A percentile compares a stretch with the other conserved stretches of the same genome.
These are phyloP conservation scores for Palloptera scutellata DNA, from an alignment of 2,888 invertebrate species.

Conservation along the genomic window DNA sequence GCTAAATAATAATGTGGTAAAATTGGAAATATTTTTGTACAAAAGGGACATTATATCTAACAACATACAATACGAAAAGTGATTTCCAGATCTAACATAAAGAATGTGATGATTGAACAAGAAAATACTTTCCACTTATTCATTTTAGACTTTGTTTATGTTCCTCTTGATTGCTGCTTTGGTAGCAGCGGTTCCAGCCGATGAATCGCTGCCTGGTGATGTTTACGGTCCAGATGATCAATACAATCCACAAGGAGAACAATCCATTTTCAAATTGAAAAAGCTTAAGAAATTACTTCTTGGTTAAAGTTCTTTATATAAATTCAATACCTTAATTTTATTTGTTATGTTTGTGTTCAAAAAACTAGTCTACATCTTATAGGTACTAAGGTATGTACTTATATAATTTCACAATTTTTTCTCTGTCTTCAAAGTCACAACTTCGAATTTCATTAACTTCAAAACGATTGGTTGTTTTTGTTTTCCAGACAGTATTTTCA, in stretches of 20 bases:
- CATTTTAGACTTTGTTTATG: slow-evolving; percentile 52
- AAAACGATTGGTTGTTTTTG: background rate
- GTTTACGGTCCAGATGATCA: slow-evolving; percentile 52
- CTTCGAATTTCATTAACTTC: background rate
- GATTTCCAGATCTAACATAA: no score
- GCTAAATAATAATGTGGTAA: slow-evolving; percentile 4
- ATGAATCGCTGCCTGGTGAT: slow-evolving; percentile 55
- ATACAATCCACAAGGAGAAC: slow-evolving; percentile 56
- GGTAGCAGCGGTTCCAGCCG: slow-evolving; percentile 56
- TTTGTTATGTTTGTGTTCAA: slow-evolving; percentile 2
- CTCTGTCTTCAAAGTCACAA: background rate
- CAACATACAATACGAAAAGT: no score
- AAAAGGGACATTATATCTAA: slow-evolving; percentile 2
- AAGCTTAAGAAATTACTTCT: slow-evolving; percentile 61
- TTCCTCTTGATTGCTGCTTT: slow-evolving; percentile 54
- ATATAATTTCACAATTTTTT: background rate
- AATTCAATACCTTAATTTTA: background rate
- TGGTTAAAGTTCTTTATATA: slow-evolving; percentile 45
- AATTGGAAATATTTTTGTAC: slow-evolving; percentile 1
- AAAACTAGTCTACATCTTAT: background rate
- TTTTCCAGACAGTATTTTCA: background rate
- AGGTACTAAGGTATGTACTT: no score
- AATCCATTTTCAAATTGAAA: slow-evolving; percentile 61
- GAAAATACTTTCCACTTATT: background rate
- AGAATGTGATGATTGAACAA: no score